These are phyloP conservation scores for Sebastes vulpes DNA, from an alignment of 2,797 vertebrate genomes.

Conservation along the genomic window DNA sequence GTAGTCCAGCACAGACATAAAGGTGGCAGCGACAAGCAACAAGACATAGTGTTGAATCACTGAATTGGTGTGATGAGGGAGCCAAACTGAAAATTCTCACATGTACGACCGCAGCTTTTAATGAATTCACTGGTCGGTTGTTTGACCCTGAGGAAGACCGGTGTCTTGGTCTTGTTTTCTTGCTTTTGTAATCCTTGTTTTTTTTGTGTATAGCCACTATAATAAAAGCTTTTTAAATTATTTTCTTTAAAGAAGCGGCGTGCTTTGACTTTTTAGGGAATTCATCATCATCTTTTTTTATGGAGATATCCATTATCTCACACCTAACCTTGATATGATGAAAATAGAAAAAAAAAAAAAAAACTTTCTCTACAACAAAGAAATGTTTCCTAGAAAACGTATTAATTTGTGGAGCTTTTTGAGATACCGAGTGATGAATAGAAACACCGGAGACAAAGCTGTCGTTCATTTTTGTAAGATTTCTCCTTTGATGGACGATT, in stretches of 20 bases:
- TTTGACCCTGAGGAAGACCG: neutral
- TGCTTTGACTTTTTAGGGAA: neutral
- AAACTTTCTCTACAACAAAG: neutral
- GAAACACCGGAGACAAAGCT: conserved; percentile 17
- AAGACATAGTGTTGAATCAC: neutral
- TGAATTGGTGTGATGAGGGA: neutral
- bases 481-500: conserved; percentile 26
- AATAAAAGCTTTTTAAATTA: neutral
- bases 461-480: neutral
- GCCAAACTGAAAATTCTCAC: neutral
- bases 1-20: too few relatives aligned
- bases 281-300: neutral
- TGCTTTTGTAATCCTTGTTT: neutral
- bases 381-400: neutral
- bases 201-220: neutral
- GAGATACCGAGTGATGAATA: neutral
- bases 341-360: neutral
- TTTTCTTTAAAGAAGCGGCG: neutral
- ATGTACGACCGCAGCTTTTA: neutral
- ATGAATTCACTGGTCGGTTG: neutral
- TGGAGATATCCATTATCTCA: neutral
- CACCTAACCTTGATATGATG: neutral
- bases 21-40: too few relatives aligned
- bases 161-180: neutral
- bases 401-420: conserved; percentile 7